These are phyloP conservation scores for Rhimphoctona megacephalus DNA, from an alignment of 2,888 invertebrate genomes.

Conservation along the genomic window DNA sequence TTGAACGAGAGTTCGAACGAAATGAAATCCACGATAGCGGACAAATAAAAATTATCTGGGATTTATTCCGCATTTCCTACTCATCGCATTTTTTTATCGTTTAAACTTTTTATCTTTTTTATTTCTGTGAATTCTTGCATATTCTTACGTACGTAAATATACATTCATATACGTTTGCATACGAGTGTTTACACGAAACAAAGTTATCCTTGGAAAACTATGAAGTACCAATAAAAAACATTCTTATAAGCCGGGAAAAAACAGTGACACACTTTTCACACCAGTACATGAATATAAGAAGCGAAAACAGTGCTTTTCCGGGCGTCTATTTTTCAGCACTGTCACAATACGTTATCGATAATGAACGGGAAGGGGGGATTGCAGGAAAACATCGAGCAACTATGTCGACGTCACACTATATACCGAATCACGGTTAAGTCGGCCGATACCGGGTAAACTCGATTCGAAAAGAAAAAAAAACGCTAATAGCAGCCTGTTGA, in stretches of 20 bases:
- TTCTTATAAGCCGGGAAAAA: background rate
- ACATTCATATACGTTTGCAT: background rate
- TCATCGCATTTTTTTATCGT: slow-evolving; percentile 20
- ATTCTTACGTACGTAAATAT: background rate
- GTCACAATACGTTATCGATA: background rate
- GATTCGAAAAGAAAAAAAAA: slow-evolving; percentile 3
- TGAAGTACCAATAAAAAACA: background rate
- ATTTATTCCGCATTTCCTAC: background rate
- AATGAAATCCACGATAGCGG: background rate
- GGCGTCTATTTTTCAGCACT: background rate
- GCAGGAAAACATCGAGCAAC: background rate
- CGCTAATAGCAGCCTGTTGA: slow-evolving; percentile 3
- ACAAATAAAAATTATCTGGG: background rate
- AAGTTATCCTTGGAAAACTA: background rate
- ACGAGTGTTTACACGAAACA: background rate
- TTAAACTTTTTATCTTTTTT: background rate
- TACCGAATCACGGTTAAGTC: background rate
- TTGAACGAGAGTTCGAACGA: background rate
- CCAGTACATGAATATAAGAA: too few species aligned
- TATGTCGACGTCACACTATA: background rate
- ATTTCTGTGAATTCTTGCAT: background rate
- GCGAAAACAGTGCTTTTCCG: background rate
- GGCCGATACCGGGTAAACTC: background rate
- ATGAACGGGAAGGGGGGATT: too few species aligned
- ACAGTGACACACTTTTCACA: background rate